A percentile compares a stretch with the other conserved stretches of the same genome.
Evolutionary conservation across 2,888 invertebrate genomes (phyloP).

Genomic region (Trichogramma dendrolimi): DNA sequence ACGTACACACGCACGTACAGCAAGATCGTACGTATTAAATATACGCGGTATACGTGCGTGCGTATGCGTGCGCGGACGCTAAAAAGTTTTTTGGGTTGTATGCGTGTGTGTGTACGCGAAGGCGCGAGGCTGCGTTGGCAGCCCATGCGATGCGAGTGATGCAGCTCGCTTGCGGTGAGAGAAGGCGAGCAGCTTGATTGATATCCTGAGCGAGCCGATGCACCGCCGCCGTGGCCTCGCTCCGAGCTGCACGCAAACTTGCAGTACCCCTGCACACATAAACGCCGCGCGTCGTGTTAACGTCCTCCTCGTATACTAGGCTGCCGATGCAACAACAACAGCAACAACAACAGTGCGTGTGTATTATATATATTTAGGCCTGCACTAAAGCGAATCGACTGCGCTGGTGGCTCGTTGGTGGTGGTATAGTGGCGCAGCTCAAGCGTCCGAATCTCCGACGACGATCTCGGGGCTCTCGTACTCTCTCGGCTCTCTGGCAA

Average conservation of each 20-base stretch:
- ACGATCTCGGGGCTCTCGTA: constrained; percentile 19
- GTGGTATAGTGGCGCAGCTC: constrained; percentile 18
- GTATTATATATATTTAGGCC: no score
- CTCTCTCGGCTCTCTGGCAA: not conserved
- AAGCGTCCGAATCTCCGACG: constrained; percentile 26
- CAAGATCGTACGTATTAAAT: constrained; percentile 21
- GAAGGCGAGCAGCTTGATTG: constrained; percentile 22
- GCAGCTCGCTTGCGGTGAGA: no score
- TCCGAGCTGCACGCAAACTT: not conserved
- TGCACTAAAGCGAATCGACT: no score
- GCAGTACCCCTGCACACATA: no score
- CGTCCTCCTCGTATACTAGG: no score
- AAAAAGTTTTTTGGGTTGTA: no score
- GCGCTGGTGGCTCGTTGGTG: constrained; percentile 5
- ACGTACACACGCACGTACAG: constrained; percentile 14
- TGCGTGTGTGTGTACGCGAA: not conserved
- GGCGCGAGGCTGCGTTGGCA: constrained; percentile 3
- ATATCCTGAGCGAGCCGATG: constrained; percentile 19
- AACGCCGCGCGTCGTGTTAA: no score
- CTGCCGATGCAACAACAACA: no score
- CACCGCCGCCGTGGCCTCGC: not conserved
- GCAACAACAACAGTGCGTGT: no score
- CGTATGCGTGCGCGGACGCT: not conserved
- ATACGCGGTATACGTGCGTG: constrained; percentile 18
- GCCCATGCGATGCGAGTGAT: no score